Percentiles rank a stretch among this genome's conserved stretches.
These are phyloP conservation scores for Takifugu ocellatus DNA, from an alignment of 2,797 vertebrate genomes.

Conservation along the genomic window DNA sequence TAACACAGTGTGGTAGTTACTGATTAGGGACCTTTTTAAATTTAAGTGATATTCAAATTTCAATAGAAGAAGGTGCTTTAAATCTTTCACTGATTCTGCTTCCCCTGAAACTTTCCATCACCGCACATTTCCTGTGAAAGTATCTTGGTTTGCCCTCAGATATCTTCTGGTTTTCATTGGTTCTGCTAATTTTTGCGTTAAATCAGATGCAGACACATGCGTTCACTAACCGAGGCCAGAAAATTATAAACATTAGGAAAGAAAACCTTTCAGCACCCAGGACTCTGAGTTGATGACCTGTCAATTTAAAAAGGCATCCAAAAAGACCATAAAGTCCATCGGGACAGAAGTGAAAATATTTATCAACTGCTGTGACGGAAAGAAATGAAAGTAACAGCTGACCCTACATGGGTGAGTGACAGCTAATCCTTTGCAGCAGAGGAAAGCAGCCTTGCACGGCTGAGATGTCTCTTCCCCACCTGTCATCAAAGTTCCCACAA, in stretches of 20 bases:
- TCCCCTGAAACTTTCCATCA: slow-evolving; percentile 45
- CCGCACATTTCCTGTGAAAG: slow-evolving; percentile 61
- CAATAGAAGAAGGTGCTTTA: no score
- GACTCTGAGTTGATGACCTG: slow-evolving; percentile 59
- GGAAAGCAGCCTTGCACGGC: slow-evolving; percentile 52
- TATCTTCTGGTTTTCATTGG: slow-evolving; percentile 59
- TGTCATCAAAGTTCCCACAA: slow-evolving; percentile 52
- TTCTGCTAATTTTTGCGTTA: slow-evolving; percentile 62
- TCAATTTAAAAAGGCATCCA: slow-evolving; percentile 60
- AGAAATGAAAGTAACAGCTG: slow-evolving; percentile 71
- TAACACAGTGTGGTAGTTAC: slow-evolving; percentile 58
- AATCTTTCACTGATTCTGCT: slow-evolving; percentile 13
- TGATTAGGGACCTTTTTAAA: slow-evolving; percentile 56
- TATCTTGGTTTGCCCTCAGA: slow-evolving; percentile 54
- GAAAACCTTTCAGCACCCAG: slow-evolving; percentile 59
- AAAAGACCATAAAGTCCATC: slow-evolving; percentile 67
- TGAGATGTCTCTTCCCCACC: slow-evolving; percentile 37
- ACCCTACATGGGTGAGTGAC: slow-evolving; percentile 61
- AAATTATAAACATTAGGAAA: slow-evolving; percentile 59
- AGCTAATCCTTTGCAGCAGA: slow-evolving; percentile 18
- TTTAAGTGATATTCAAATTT: slow-evolving; percentile 25
- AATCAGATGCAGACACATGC: slow-evolving; percentile 72
- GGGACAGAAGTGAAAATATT: slow-evolving; percentile 65
- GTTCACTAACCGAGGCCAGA: slow-evolving; percentile 61
- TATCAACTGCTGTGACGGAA: slow-evolving; percentile 68